Evolutionary conservation across 1,140 invertebrate species (phyloP).

Genomic region (Vollenhovia emeryi): DNA sequence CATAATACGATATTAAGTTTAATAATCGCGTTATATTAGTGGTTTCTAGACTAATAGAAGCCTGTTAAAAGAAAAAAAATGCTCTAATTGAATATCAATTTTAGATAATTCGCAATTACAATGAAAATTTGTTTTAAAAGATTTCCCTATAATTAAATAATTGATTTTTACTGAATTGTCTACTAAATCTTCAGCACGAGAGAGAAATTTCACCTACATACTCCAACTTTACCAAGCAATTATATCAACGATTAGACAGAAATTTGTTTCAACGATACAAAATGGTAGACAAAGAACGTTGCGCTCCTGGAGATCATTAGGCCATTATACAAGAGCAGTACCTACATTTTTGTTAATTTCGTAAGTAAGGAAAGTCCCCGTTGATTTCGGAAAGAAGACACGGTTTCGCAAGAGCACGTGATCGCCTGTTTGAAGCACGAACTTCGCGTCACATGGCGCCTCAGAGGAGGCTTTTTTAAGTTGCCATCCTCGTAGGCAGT

Average conservation of each 20-base stretch:
- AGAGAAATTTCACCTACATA: not conserved
- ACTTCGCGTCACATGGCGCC: conserved; percentile 34
- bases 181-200: not conserved
- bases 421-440: conserved; percentile 21
- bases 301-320: not conserved
- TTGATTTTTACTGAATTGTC: not conserved
- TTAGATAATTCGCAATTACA: not conserved
- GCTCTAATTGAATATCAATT: not conserved
- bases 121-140: not conserved
- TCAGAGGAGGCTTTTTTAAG: conserved; percentile 56
- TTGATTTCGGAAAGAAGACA: conserved; percentile 16
- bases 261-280: not conserved
- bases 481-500: conserved; percentile 71
- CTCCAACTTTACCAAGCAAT: not conserved
- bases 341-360: conserved; percentile 5
- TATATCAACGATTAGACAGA: not conserved
- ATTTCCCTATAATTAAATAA: not conserved
- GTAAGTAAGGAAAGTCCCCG: not conserved
- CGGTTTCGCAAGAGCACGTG: conserved; percentile 31
- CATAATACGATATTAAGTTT: conserved; percentile 15
- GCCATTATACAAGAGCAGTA: not conserved
- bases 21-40: not conserved
- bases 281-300: not conserved
- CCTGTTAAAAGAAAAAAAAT: not conserved
- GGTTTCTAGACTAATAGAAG: not conserved